Base-by-base conservation (phyloP, 1,140 invertebrate genomes). In the Drosophila albomicans region DNA sequence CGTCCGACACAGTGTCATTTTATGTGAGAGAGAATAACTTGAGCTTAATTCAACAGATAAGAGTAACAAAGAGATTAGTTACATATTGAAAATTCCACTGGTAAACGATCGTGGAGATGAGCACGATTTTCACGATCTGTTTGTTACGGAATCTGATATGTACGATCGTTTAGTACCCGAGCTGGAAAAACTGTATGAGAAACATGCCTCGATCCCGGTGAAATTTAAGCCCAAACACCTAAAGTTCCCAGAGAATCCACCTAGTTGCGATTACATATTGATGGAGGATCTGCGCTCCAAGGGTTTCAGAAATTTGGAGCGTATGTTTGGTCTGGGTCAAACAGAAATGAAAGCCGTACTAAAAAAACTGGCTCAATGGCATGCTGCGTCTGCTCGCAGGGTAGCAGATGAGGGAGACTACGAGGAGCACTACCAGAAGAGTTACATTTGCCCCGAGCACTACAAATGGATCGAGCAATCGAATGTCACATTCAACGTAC, bases 361-460 rank as follows among this genome's bases (percentile, higher is more conserved):
- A 0, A 93, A 93, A 49, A 93, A 93, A n/a, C 71, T 95, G 35
- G 94, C 94, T 0, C 93, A 93, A 16, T 95, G 94, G 79, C 94
- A 95, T 75, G 94, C 94, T 0, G 75, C 85, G 1, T 93, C 92
- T 0, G 82, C 88, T 2, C 68, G 78, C 5, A 46, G 87, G 11
- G 81, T 90, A 0, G 41, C 48, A 0, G 68, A 79, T 5, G 3
- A 67, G 16, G 87, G 87, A 2, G 71, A 73, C 11, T 85, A 90
- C 13, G 78, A 81, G 1, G 64, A 80, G 20, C 28, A 38, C 1
- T 75, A 87, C 6, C 61, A 72, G 2, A 66, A 80, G n/a, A 79
- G 87, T 20, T 89, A 90, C 49, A 81, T 89, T 10, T 72, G 70
- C 1, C 48, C 52, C 11, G 85, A 89, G 32, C 51, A 75, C 10